Conservation (phyloP, 1,140 invertebrate genomes). For the Luehdorfia chinensis region DNA sequence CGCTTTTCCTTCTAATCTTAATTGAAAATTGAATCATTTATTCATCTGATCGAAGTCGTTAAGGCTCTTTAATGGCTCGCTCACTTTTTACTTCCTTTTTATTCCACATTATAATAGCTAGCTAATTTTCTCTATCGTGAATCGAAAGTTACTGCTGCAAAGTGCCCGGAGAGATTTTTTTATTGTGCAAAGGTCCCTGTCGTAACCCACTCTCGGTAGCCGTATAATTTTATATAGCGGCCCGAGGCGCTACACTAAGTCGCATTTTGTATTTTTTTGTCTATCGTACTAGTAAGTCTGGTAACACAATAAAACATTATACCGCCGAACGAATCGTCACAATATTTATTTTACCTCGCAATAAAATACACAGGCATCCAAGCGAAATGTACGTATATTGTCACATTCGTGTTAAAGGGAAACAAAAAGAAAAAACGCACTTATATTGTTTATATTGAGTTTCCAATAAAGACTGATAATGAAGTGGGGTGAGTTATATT, state of each 20-base stretch:
- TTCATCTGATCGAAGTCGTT: constrained; percentile 70
- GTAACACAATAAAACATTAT: constrained; percentile 48
- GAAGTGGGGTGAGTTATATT: constrained; percentile 47
- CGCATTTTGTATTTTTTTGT: constrained; percentile 21
- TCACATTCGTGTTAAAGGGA: constrained; percentile 23
- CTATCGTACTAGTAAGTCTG: constrained; percentile 28
- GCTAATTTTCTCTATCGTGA: constrained; percentile 52
- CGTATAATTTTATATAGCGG: constrained; percentile 17
- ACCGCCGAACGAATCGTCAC: constrained; percentile 22
- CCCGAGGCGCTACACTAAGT: constrained; percentile 12
- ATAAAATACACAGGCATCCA: constrained; percentile 43
- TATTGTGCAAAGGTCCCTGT: constrained; percentile 12
- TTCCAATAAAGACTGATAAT: constrained; percentile 63
- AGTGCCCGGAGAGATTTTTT: constrained; percentile 30
- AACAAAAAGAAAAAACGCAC: constrained; percentile 51
- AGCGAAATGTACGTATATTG: constrained; percentile 29
- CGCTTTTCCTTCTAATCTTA: constrained; percentile 60
- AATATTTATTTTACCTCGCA: constrained; percentile 52
- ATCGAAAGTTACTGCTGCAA: constrained; percentile 38
- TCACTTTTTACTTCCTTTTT: constrained; percentile 55
- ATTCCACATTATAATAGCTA: constrained; percentile 50
- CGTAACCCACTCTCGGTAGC: constrained; percentile 6
- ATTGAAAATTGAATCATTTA: constrained; percentile 76
- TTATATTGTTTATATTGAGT: constrained; percentile 52
- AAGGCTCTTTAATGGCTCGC: constrained; percentile 60